Evolutionary conservation across 2,888 invertebrate species (phyloP), one percentile per base, ranked within the genome.

Genomic region (Ptilodon capucinus): DNA sequence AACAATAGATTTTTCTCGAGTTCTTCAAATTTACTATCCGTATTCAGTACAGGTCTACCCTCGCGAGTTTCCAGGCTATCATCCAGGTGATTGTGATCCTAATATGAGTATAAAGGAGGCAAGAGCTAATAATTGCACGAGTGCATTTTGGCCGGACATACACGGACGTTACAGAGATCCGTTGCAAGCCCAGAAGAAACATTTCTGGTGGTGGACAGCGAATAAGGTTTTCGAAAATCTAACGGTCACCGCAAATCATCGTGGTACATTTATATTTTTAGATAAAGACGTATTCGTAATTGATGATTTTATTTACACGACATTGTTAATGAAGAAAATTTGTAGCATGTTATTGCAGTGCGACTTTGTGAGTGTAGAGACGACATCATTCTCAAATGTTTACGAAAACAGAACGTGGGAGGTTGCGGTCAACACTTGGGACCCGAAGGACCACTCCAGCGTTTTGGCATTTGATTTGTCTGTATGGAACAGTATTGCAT

Each of bases 151-250:
- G n/a, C 73, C 76, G 25, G 81, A 84, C 42, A 54, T 72, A 42
- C 71, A 74, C 32, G 79, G 79, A 0, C 66, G 50, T 23, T 79
- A 71, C 39, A 71, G 82, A 40, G 58, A 79, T 11, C 77, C 82
- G 13, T 13, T 54, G 9, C 36, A 47, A 8, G 54, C 73, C 8
- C 72, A 79, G 62, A 68, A 42, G 18, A 85, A 85, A 56, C 81
- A 81, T 50, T 74, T 71, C 40, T 84, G 83, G 84, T 85, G 85
- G 85, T 86, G 85, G 85, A 81, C 84, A 8, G 71, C 78, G 3
- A 84, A 84, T 56, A 74, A 57, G 41, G 67, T 84, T 21, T 85
- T 86, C 48, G 81, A 80, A 50, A 65, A 63, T 44, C 40, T 81
- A 30, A 53, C 61, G 0, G 51, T 49, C 23, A 65, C 58, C 3